Evolutionary conservation across 1,140 invertebrate species (phyloP), one percentile per base, ranked within the genome.

Genomic region (Heliothis virescens): DNA sequence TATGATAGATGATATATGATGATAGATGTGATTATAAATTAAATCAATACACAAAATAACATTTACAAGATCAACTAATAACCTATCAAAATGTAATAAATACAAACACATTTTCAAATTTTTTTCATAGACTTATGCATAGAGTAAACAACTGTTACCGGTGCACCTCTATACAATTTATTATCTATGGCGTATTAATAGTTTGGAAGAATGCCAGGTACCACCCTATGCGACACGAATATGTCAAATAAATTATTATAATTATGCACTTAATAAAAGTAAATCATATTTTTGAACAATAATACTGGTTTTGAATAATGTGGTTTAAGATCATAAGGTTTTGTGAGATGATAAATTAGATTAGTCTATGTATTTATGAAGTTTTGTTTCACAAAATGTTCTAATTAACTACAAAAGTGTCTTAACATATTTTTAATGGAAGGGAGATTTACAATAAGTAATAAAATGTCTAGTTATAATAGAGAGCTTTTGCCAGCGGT

Each of bases 231-330:
- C 74, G 59, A 63, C 59, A 65, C 72, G 12, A 48, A 62, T 63
- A 16, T 41, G 74, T 76, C 74, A 76, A 76, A 76, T 76, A 76
- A 76, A 76, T 76, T 41, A 76, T 65, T 65, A 62, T 76, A 62
- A 76, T 76, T 76, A 16, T 53, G 9, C 50, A 10, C 60, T 26
- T 21, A 34, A 34, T 50, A 52, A 52, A 21, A 13, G 47, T 76
- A 63, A 63, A 76, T 76, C 59, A 76, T 34, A 63, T 62, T 63
- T 63, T 76, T 63, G 74, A 53, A 75, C 11, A 26, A 29, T 41
- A 10, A 16, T 53, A 57, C 50, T 50, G 16, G 18, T 7, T 41
- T 41, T 21, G n/a, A 52, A 69, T 69, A 53, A 52, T 69, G 47
- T n/a, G 48, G 18, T 65, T 18, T 21, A 52, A 69, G 48, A 52